These are phyloP conservation scores for Apotomis betuletana DNA, from an alignment of 2,888 invertebrate genomes.

Conservation along the genomic window DNA sequence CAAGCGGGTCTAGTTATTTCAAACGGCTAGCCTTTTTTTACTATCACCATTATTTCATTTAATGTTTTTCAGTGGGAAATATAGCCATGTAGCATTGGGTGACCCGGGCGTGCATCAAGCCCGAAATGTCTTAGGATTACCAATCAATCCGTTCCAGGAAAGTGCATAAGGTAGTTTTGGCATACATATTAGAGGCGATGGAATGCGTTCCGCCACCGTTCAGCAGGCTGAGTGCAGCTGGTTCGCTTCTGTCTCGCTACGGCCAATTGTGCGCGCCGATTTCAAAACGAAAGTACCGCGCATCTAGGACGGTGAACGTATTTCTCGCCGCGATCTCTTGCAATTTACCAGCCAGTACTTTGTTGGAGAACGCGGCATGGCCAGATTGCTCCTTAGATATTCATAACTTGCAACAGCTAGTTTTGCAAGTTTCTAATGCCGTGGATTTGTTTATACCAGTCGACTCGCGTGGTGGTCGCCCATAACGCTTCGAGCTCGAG, in stretches of 20 bases:
- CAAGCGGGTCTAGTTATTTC: neutral
- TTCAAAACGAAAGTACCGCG: slow-evolving; percentile 83
- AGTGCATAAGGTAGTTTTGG: slow-evolving; percentile 45
- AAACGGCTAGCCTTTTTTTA: slow-evolving; percentile 12
- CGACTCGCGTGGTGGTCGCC: slow-evolving; percentile 27
- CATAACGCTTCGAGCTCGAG: slow-evolving; percentile 6
- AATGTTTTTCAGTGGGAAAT: neutral
- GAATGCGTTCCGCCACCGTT: slow-evolving; percentile 68
- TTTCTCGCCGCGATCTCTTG: slow-evolving; percentile 80
- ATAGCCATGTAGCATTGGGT: neutral
- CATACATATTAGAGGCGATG: slow-evolving; percentile 56
- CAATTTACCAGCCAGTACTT: slow-evolving; percentile 75
- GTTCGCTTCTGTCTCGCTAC: slow-evolving; percentile 76
- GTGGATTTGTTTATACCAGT: slow-evolving; percentile 55
- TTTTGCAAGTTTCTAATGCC: slow-evolving; percentile 68
- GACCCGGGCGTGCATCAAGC: neutral
- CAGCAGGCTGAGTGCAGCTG: slow-evolving; percentile 55
- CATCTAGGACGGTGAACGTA: slow-evolving; percentile 84
- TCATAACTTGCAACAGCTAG: slow-evolving; percentile 72
- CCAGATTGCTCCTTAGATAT: slow-evolving; percentile 70
- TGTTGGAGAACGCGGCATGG: slow-evolving; percentile 72
- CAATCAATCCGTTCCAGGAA: slow-evolving; percentile 31
- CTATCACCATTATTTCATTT: too few relatives aligned
- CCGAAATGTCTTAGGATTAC: slow-evolving; percentile 9
- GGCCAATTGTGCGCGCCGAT: slow-evolving; percentile 82